Base-by-base conservation (phyloP, 1,140 invertebrate genomes). In the Linepithema humile region DNA sequence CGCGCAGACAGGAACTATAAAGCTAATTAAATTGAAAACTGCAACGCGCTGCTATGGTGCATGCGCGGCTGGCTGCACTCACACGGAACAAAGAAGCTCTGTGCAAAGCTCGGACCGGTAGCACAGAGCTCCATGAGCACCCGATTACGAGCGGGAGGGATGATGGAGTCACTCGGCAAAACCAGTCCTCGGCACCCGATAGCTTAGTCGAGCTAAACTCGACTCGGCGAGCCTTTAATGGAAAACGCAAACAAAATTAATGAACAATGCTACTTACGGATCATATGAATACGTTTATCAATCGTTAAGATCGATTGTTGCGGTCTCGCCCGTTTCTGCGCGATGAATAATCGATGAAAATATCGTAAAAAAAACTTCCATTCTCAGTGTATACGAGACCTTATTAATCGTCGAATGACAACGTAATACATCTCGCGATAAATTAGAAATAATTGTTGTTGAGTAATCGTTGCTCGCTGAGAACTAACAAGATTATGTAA, bases 81-180 rank as follows among this genome's bases (percentile, higher is more conserved):
- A 35, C 43, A 23, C 48, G 75, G 64, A 88, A 88, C 83, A 88
- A 88, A 88, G 70, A 74, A 53, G 50, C 87, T 82, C 38, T 65
- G 35, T 65, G 64, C n/a, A 6, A 74, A 43, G 74, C 73, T 67
- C 73, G 62, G 60, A 43, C 53, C 87, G 65, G 86, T 88, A 88
- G 64, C 62, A 9, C 12, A 65, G 85, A 70, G 86, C n/a, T n/a
- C 82, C 57, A 29, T 55, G 80, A 86, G 72, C 64, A n/a, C 57
- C 70, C 55, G 75, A 87, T 88, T 87, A 88, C 75, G 64, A 88
- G 50, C 77, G 86, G 75, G 70, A 35, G 40, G 38, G 40, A 83
- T 74, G 83, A 88, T 88, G 75, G 85, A 88, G 77, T 88, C 83
- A 88, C 83, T 88, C 85, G 84, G 59, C 45, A 59, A 67, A 85